Evolutionary conservation across 1,140 invertebrate species (phyloP), one percentile per base, ranked within the genome.

Genomic region (Phocides pigmalion): DNA sequence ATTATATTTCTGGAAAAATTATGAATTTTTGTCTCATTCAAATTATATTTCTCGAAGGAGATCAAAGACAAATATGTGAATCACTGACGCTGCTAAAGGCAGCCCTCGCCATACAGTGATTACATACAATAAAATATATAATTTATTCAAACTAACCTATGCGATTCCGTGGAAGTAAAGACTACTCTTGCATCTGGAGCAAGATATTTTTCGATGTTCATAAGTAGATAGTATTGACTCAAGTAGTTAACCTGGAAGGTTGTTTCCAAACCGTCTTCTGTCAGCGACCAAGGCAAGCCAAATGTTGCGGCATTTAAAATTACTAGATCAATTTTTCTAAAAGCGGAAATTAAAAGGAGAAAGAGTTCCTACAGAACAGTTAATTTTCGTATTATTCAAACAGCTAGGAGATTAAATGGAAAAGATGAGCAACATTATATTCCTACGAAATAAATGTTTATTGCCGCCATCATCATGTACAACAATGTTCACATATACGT

Each of bases 301-400:
- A 98, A 98, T 0, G 98, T 95, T 16, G 95, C 98, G 50, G 98
- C 98, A 93, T 99, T 99, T 50, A 98, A 89, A 68, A 99, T 96
- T 9, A 99, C 91, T 39, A 97, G 95, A 81, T 99, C 94, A 28
- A 99, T 92, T 70, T 94, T 94, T 73, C 97, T 98, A 74, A 70
- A 91, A 90, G n/a, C 9, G n/a, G n/a, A 37, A 15, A 17, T 14
- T n/a, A 42, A 35, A 8, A 28, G 25, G n/a, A n/a, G n/a, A n/a
- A n/a, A n/a, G n/a, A n/a, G n/a, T n/a, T n/a, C n/a, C n/a, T n/a
- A n/a, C n/a, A n/a, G n/a, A n/a, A n/a, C n/a, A n/a, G n/a, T n/a
- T n/a, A n/a, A n/a, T n/a, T n/a, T n/a, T n/a, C n/a, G n/a, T n/a
- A n/a, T n/a, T n/a, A n/a, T n/a, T n/a, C n/a, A n/a, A n/a, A n/a